Evolutionary conservation across 2,113 vertebrate genomes (phyloP).

Genomic region (Psammodynastes pulverulentus): DNA sequence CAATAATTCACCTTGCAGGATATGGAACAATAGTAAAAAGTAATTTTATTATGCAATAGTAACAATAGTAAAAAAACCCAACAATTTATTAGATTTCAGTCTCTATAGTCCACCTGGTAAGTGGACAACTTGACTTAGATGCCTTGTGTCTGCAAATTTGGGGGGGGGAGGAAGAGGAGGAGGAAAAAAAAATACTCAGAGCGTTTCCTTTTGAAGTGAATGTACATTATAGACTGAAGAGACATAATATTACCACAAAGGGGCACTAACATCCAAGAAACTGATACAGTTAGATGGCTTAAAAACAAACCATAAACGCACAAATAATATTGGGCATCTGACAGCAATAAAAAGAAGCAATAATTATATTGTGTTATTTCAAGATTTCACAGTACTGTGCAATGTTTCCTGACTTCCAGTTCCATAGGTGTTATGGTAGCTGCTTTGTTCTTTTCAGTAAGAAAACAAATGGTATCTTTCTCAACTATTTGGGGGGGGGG

Average conservation of each 20-base stretch:
- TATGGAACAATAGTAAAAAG: neutral
- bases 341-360: neutral
- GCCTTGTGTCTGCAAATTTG: neutral
- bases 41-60: neutral
- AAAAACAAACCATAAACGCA: neutral
- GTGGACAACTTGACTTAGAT: neutral
- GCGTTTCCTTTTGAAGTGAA: neutral
- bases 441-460: neutral
- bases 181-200: neutral
- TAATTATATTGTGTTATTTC: neutral
- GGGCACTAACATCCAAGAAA: slow-evolving; percentile 57
- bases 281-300: neutral
- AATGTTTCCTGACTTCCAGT: neutral
- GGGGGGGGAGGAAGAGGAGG: neutral
- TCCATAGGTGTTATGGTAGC: neutral
- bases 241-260: slow-evolving; percentile 51
- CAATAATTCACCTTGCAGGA: neutral
- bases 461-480: neutral
- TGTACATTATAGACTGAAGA: neutral
- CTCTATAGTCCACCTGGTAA: neutral
- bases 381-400: neutral
- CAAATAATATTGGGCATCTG: neutral
- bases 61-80: neutral
- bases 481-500: neutral
- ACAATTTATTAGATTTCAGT: neutral